Conservation (phyloP, 2,797 vertebrate species). For the Anisognathus igniventris region DNA sequence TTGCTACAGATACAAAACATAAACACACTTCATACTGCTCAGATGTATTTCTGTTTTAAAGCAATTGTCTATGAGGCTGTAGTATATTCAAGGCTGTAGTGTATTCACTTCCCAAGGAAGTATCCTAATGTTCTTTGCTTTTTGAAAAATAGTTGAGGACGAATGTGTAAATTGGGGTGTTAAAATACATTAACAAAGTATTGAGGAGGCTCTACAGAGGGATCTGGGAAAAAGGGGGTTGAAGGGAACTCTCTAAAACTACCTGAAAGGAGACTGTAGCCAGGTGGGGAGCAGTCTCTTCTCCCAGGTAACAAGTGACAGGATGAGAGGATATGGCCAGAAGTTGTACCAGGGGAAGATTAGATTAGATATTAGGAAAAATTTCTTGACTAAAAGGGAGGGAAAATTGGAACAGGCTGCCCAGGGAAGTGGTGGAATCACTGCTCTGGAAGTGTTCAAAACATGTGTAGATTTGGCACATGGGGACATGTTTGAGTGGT, state of each 20-base stretch:
- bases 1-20: background rate
- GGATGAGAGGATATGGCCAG: background rate
- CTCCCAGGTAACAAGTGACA: background rate
- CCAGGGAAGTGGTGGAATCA: background rate
- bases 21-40: background rate
- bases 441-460: background rate
- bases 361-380: background rate
- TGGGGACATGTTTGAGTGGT: too few relatives aligned
- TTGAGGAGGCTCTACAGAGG: background rate
- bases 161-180: background rate
- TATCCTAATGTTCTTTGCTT: background rate
- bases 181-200: background rate
- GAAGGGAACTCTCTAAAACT: background rate
- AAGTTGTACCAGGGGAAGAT: background rate
- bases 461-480: fast-evolving
- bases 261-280: background rate
- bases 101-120: constrained; percentile 19
- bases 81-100: background rate
- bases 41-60: constrained; percentile 53
- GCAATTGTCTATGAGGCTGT: background rate
- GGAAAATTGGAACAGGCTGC: background rate
- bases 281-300: background rate
- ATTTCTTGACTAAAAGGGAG: background rate
- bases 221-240: background rate
- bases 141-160: constrained; percentile 7